These are phyloP conservation scores for Trissolcus japonicus DNA, from an alignment of 2,888 invertebrate species.

Conservation along the genomic window DNA sequence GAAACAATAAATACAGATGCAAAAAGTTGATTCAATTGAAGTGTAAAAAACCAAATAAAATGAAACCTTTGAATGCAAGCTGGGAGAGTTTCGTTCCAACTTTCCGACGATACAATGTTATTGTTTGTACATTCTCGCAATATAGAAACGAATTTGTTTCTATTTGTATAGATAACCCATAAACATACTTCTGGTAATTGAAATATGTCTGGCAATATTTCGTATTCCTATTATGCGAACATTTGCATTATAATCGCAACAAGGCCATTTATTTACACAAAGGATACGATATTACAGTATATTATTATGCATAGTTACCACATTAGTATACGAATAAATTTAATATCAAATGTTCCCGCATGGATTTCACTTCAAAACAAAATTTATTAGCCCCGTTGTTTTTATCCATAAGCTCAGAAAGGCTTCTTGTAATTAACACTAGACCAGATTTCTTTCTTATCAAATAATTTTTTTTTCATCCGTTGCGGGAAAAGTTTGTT, in stretches of 20 bases:
- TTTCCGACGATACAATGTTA: constrained; percentile 1
- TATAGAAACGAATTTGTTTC: not conserved
- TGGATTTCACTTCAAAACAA: not conserved
- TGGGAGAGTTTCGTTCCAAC: not conserved
- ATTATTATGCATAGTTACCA: constrained; percentile 24
- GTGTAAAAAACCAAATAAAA: no score
- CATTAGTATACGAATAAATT: no score
- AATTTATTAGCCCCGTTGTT: no score
- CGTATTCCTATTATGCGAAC: constrained; percentile 30
- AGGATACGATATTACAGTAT: constrained; percentile 35
- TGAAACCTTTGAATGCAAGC: no score
- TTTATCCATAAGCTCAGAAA: not conserved
- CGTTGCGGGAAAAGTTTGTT: constrained; percentile 20
- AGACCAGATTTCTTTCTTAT: constrained; percentile 11
- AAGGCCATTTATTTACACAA: constrained; percentile 27
- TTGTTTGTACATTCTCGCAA: not conserved
- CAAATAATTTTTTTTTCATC: constrained; percentile 10
- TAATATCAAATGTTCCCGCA: no score
- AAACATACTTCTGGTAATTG: constrained; percentile 28
- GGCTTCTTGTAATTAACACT: constrained; percentile 19
- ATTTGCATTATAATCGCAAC: constrained; percentile 42
- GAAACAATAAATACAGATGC: no score
- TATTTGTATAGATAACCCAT: not conserved
- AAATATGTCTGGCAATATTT: constrained; percentile 34
- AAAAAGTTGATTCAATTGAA: no score